These are phyloP conservation scores for Meles meles DNA, from an alignment of 2,113 vertebrate genomes.

Conservation along the genomic window DNA sequence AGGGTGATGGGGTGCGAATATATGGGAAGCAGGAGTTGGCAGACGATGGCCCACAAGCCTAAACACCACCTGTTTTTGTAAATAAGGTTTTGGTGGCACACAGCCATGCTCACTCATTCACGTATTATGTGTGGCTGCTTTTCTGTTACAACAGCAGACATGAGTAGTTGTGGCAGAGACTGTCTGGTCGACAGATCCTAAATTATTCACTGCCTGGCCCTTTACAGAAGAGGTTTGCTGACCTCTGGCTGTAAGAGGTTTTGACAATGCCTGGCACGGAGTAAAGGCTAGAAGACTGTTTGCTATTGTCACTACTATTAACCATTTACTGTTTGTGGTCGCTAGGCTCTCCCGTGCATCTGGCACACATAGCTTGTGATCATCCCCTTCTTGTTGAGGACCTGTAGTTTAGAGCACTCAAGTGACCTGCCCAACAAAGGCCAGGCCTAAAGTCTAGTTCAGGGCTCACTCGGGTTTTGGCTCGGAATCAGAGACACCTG, in stretches of 20 bases:
- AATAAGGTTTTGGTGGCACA: background rate
- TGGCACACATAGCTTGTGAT: background rate
- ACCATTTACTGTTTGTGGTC: background rate
- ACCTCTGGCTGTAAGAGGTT: background rate
- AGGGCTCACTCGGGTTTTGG: background rate
- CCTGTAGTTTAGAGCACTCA: background rate
- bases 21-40: background rate
- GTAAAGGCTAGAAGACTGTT: background rate
- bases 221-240: background rate
- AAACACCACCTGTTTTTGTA: background rate
- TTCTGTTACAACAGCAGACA: background rate
- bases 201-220: background rate
- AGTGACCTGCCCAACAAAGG: background rate
- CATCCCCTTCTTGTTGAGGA: background rate
- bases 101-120: background rate
- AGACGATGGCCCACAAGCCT: background rate
- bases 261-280: background rate
- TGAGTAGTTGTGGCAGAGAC: background rate
- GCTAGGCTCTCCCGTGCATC: background rate
- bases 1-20: background rate
- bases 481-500: background rate
- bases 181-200: background rate
- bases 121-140: background rate
- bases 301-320: background rate
- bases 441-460: background rate